Percentiles rank a stretch among this genome's conserved stretches.
Conservation (phyloP, 2,113 vertebrate genomes). For the human (Homo sapiens) region DNA sequence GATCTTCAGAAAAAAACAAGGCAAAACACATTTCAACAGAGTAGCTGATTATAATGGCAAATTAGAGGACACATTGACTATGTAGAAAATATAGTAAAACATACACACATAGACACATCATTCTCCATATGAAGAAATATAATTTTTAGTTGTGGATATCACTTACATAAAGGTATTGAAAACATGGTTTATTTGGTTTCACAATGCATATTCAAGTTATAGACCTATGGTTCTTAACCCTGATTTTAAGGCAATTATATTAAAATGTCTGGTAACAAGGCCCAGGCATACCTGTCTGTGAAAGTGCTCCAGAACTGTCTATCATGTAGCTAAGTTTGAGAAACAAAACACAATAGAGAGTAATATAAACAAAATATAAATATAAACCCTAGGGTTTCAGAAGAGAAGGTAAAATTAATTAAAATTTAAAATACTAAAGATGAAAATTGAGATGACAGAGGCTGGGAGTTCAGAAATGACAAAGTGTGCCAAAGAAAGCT, state of each 20-base stretch:
- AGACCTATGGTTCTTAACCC: background rate
- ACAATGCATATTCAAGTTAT: background rate
- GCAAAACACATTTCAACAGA: background rate
- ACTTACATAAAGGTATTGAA: background rate
- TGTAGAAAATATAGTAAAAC: background rate
- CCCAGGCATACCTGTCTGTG: background rate
- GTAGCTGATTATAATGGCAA: background rate
- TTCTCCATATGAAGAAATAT: background rate
- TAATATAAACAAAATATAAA: background rate
- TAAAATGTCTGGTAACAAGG: background rate
- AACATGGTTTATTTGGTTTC: background rate
- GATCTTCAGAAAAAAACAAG: background rate
- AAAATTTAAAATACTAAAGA: background rate
- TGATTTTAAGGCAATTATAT: background rate
- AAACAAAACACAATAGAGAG: background rate
- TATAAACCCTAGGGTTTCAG: background rate
- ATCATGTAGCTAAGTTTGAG: background rate
- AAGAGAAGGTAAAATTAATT: background rate
- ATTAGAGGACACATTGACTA: background rate
- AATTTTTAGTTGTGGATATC: background rate
- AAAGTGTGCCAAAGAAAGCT: fast-evolving
- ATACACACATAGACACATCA: background rate
- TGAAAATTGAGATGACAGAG: background rate
- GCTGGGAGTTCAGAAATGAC: background rate
- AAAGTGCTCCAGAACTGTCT: background rate